A percentile compares a stretch with the other conserved stretches of the same genome.
These are phyloP conservation scores for Tadarida brasiliensis DNA, from an alignment of 2,797 vertebrate genomes.

Conservation along the genomic window DNA sequence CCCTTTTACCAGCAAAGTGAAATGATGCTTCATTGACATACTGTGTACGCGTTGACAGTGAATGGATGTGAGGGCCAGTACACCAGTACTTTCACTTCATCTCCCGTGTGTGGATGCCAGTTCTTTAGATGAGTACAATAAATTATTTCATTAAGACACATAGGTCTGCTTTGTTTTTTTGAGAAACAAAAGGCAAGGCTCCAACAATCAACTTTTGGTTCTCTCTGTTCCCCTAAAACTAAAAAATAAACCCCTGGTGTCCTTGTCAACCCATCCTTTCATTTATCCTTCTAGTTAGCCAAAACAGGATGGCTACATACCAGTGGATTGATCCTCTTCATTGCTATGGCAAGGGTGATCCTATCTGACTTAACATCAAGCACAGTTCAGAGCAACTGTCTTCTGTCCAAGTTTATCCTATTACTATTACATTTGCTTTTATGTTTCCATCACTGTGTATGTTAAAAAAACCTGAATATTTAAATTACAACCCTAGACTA, in stretches of 20 bases:
- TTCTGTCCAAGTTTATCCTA: conserved; percentile 87
- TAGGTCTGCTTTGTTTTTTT: conserved; percentile 88
- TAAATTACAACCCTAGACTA: conserved; percentile 90
- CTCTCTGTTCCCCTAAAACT: conserved; percentile 89
- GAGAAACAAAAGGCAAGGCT: conserved; percentile 84
- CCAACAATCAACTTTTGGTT: conserved; percentile 88
- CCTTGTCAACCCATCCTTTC: conserved; percentile 85
- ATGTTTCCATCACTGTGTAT: conserved; percentile 88
- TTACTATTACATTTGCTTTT: conserved; percentile 89
- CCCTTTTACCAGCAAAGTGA: conserved; percentile 96
- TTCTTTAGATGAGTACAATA: conserved; percentile 91
- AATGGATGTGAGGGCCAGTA: conserved; percentile 95
- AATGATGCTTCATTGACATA: conserved; percentile 97
- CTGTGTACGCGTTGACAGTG: conserved; percentile 96
- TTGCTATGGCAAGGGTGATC: conserved; percentile 82
- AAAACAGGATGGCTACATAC: conserved; percentile 80
- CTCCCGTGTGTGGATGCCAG: conserved; percentile 95
- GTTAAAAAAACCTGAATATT: conserved; percentile 88
- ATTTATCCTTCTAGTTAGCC: conserved; percentile 85
- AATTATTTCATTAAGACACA: conserved; percentile 84
- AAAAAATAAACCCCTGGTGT: conserved; percentile 82
- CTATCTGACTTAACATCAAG: conserved; percentile 81
- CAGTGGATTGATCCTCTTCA: conserved; percentile 84
- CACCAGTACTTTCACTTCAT: conserved; percentile 92
- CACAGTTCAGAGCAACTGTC: conserved; percentile 86